Conservation (phyloP, 1,140 invertebrate species). For the Drosophila yakuba region DNA sequence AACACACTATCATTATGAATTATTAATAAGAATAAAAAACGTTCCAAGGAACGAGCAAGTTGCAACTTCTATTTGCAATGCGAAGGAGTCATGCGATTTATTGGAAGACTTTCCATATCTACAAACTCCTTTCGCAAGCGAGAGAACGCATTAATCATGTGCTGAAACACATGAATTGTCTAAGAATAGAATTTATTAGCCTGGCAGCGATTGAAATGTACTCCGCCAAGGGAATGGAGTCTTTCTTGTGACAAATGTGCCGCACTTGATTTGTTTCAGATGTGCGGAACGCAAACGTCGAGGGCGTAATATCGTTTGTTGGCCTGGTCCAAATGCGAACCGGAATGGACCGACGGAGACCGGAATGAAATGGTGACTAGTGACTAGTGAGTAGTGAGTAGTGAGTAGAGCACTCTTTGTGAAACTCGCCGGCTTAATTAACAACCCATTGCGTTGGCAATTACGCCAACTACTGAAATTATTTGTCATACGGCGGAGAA, state of each 20-base stretch:
- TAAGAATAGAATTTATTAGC: conserved; percentile 26
- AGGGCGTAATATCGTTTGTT: conserved; percentile 73
- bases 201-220: conserved; percentile 13
- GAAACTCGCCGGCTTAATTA: conserved; percentile 70
- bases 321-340: conserved; percentile 53
- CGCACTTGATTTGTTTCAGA: conserved; percentile 39
- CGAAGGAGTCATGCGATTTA: neutral
- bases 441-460: conserved; percentile 75
- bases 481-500: conserved; percentile 77
- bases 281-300: conserved; percentile 32
- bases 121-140: neutral
- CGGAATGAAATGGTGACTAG: conserved; percentile 66
- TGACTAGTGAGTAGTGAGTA: neutral
- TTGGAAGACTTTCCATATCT: neutral
- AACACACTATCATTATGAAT: too few relatives aligned
- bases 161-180: conserved; percentile 1
- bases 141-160: conserved; percentile 10
- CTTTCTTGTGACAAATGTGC: conserved; percentile 37
- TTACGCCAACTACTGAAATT: conserved; percentile 75
- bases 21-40: too few relatives aligned
- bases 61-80: too few relatives aligned
- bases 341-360: conserved; percentile 39
- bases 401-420: conserved; percentile 6
- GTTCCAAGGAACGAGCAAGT: too few relatives aligned
- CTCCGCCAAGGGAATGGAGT: conserved; percentile 26